Evolutionary conservation across 2,888 invertebrate species (phyloP).

Genomic region (Idaea dimidiata): DNA sequence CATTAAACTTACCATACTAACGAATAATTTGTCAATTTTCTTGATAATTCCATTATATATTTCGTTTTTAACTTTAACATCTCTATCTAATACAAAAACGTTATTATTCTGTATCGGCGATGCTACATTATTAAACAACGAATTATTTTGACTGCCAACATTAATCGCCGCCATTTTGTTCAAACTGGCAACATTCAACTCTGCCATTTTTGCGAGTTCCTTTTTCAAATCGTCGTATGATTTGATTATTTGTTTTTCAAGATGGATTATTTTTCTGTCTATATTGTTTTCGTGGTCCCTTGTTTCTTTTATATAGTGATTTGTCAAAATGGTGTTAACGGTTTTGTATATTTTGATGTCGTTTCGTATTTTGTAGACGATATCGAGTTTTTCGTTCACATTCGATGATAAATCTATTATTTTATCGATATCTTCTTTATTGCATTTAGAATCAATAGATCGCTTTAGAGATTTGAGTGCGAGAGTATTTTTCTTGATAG

Average conservation of each 20-base stretch:
- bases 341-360: slow-evolving; percentile 75
- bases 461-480: slow-evolving; percentile 62
- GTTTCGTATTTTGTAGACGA: slow-evolving; percentile 66
- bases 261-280: slow-evolving; percentile 57
- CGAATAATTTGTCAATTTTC: slow-evolving; percentile 70
- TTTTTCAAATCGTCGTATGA: slow-evolving; percentile 62
- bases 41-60: slow-evolving; percentile 69
- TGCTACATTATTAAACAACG: slow-evolving; percentile 38
- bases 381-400: slow-evolving; percentile 70
- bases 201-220: slow-evolving; percentile 53
- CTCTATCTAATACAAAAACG: slow-evolving; percentile 60
- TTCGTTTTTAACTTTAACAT: slow-evolving; percentile 59
- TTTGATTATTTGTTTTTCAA: slow-evolving; percentile 58
- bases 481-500: slow-evolving; percentile 62
- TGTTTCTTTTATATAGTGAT: slow-evolving; percentile 69
- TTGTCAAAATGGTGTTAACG: slow-evolving; percentile 70
- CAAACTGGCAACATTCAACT: slow-evolving; percentile 8
- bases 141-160: slow-evolving; percentile 50
- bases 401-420: slow-evolving; percentile 58
- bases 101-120: slow-evolving; percentile 62
- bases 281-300: slow-evolving; percentile 62
- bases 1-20: slow-evolving; percentile 61
- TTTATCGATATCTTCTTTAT: slow-evolving; percentile 50
- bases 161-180: slow-evolving; percentile 41
- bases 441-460: slow-evolving; percentile 49